phyloP scores from a whole-genome alignment of 2,113 vertebrate genomes.

The Nycticorax nycticorax region DNA sequence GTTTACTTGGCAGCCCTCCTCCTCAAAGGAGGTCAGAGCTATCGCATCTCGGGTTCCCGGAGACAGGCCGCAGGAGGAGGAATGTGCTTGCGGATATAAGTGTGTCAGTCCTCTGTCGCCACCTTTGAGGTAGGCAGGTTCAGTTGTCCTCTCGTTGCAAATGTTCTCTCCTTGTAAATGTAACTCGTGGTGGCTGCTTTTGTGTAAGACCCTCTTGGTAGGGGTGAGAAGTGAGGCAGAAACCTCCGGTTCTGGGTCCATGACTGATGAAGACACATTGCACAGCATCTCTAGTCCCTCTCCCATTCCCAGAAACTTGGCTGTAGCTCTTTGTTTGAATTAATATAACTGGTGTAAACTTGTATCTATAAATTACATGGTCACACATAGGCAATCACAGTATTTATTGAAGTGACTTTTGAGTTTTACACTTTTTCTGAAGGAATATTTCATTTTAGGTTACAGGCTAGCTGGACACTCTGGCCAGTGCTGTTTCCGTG shows the following conservation, averaged over 20 bases:
- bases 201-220: background rate
- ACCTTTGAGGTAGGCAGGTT: background rate
- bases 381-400: rapidly evolving
- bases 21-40: slow-evolving; percentile 14
- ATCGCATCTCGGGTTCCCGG: background rate
- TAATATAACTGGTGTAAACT: background rate
- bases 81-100: background rate
- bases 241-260: background rate
- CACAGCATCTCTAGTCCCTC: background rate
- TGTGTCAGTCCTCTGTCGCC: background rate
- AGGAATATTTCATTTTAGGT: background rate
- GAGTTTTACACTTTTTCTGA: background rate
- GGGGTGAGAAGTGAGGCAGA: background rate
- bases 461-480: background rate
- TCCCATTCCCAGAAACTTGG: background rate
- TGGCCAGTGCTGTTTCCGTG: rapidly evolving
- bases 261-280: background rate
- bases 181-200: background rate
- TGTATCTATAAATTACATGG: background rate
- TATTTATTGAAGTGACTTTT: background rate
- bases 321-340: background rate
- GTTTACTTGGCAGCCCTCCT: background rate
- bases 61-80: background rate
- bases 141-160: background rate
- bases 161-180: background rate